Percentiles rank a stretch among this genome's conserved stretches.
Conservation (phyloP, 2,113 vertebrate species). For the Mola mola region DNA sequence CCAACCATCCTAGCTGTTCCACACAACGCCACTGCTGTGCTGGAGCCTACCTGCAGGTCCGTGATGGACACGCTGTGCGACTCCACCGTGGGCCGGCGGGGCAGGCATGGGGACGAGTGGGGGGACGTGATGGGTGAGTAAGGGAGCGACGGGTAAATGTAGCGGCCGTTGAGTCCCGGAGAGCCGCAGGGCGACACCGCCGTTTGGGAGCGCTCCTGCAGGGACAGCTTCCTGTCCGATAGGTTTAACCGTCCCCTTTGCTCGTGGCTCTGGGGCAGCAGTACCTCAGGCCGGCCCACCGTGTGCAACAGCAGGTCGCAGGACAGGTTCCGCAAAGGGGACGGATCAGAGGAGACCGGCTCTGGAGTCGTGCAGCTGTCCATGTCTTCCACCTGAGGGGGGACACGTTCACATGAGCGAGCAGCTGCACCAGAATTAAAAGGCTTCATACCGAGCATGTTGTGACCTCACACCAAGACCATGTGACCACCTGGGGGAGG, state of each 20-base stretch:
- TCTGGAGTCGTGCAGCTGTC: conserved; percentile 77
- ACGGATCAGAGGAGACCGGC: conserved; percentile 40
- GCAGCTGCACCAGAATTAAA: no score
- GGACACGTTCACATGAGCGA: no score
- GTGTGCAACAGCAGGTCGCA: conserved; percentile 78
- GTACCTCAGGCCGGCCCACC: conserved; percentile 50
- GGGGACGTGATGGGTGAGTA: conserved; percentile 92
- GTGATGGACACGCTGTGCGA: conserved; percentile 97
- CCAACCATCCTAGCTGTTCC: no score
- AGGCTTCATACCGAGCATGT: no score
- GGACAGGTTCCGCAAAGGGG: conserved; percentile 58
- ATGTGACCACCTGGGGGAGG: no score
- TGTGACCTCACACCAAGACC: no score
- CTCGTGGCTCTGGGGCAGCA: conserved; percentile 71
- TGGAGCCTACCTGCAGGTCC: conserved; percentile 87
- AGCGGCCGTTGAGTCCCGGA: conserved; percentile 82
- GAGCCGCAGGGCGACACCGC: conserved; percentile 77
- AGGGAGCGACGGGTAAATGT: conserved; percentile 87
- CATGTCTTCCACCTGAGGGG: conserved; percentile 78
- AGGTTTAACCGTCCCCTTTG: conserved; percentile 82
- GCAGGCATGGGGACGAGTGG: conserved; percentile 91
- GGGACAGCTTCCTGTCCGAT: conserved; percentile 89
- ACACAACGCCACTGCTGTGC: background rate
- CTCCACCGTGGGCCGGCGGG: conserved; percentile 92
- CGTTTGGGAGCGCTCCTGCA: conserved; percentile 88